Evolutionary conservation across 2,888 invertebrate species (phyloP).

Genomic region (Deroplatys truncata): DNA sequence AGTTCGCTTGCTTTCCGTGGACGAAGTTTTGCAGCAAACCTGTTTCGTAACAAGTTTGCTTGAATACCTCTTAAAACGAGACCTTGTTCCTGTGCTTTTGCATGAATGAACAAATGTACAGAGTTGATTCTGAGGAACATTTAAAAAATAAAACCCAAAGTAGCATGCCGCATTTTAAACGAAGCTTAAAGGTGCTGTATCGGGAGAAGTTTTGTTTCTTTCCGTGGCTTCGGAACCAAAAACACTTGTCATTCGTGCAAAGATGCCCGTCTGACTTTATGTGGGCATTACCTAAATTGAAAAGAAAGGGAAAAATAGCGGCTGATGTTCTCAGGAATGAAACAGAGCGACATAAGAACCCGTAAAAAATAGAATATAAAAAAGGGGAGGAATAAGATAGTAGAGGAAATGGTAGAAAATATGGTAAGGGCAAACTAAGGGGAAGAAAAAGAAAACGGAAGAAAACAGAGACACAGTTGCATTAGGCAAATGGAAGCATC

Average conservation of each 20-base stretch:
- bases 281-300: conserved; percentile 31
- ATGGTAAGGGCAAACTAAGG: background rate
- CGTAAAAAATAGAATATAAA: background rate
- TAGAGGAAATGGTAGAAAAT: background rate
- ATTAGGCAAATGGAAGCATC: conserved; percentile 29
- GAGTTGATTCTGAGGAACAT: too few relatives aligned
- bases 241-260: conserved; percentile 28
- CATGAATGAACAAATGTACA: too few relatives aligned
- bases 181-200: background rate
- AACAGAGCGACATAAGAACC: background rate
- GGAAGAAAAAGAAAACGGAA: background rate
- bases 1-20: too few relatives aligned
- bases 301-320: conserved; percentile 17
- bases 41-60: too few relatives aligned
- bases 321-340: background rate
- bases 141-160: too few relatives aligned
- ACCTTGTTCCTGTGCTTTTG: too few relatives aligned
- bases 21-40: too few relatives aligned
- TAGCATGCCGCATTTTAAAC: background rate
- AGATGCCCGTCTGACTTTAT: conserved; percentile 26
- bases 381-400: background rate
- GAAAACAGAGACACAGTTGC: conserved; percentile 19
- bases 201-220: background rate
- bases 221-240: background rate
- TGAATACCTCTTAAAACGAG: too few relatives aligned